Conservation (phyloP, 2,888 invertebrate species). For the Lochmaea crataegi region DNA sequence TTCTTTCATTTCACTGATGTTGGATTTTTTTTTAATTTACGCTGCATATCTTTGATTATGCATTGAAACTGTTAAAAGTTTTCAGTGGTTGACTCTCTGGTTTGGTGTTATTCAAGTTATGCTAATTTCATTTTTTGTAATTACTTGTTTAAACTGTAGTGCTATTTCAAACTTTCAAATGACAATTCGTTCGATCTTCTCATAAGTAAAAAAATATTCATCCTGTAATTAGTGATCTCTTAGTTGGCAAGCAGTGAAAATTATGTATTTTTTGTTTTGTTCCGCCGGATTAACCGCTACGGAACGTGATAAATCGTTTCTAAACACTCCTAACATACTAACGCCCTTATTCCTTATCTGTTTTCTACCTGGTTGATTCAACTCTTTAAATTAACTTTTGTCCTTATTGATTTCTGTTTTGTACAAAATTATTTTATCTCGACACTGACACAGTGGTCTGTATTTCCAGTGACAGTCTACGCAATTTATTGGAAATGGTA, state of each 20-base stretch:
- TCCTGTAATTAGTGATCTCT: neutral
- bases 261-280: neutral
- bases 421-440: conserved; percentile 32
- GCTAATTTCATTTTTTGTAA: too few species aligned
- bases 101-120: too few species aligned
- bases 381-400: conserved; percentile 49
- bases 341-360: conserved; percentile 34
- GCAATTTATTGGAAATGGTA: neutral
- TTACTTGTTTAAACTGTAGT: too few species aligned
- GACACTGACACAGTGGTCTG: neutral
- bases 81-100: too few species aligned
- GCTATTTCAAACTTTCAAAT: too few species aligned
- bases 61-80: too few species aligned
- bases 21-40: too few species aligned
- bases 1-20: too few species aligned
- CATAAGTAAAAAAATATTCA: neutral
- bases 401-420: conserved; percentile 46
- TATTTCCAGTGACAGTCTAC: neutral
- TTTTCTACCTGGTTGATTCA: conserved; percentile 43
- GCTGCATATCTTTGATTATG: too few species aligned
- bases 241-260: neutral
- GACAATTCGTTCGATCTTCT: too few species aligned
- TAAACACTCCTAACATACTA: conserved; percentile 18
- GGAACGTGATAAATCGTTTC: neutral
- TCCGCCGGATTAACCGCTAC: neutral